Base-by-base conservation (phyloP, 1,140 invertebrate genomes). In the Ephestia elutella region DNA sequence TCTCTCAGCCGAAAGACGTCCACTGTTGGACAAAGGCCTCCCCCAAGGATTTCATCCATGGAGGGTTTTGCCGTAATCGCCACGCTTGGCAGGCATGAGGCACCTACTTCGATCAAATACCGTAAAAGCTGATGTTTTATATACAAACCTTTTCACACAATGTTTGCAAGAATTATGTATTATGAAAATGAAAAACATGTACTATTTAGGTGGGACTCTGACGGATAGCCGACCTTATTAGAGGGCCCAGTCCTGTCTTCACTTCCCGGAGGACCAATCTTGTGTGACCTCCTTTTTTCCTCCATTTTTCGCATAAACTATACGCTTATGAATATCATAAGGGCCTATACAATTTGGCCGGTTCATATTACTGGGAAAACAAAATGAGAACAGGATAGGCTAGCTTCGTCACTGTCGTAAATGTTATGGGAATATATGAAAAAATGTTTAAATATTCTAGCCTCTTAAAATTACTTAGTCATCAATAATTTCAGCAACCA, bases 151-250 rank as follows among this genome's bases (percentile, higher is more conserved):
- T n/a, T n/a, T n/a, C n/a, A n/a, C n/a, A n/a, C n/a, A n/a, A n/a
- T n/a, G n/a, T n/a, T n/a, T n/a, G n/a, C n/a, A 35, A 9, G 32
- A 11, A 11, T 9, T 35, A 35, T 9, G 8, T 35, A 35, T 11
- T 35, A 35, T n/a, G n/a, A n/a, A n/a, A n/a, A n/a, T n/a, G n/a
- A 35, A 35, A 35, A 35, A 35, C 10, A 35, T 35, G 10, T 5
- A 11, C 32, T 9, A 35, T 35, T 13, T 35, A 10, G 49, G 3
- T 25, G 2, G 7, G 2, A 3, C 2, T 25, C 7, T 3, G 21
- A 25, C 7, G 21, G 21, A 25, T 25, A 25, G 21, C 7, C 49
- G 20, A 50, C 49, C 49, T 20, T 53, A 59, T 59, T 53, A 57
- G 20, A 49, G 25, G 25, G 49, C 17, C 18, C 38, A 20, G 20